Evolutionary conservation across 2,113 vertebrate species (phyloP).

Genomic region (Thermophis baileyi): DNA sequence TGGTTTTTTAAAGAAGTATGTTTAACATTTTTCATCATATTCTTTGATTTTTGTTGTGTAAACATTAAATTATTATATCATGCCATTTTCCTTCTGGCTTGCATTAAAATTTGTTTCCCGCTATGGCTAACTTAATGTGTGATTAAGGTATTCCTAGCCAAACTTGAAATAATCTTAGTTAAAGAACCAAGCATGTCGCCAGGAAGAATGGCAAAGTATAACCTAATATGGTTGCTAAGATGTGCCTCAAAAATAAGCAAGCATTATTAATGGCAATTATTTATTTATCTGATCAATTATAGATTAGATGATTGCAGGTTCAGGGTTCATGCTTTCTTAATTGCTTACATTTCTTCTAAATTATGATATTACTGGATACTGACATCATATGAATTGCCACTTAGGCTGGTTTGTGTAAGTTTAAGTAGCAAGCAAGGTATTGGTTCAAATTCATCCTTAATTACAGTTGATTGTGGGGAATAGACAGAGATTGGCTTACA

Average conservation of each 20-base stretch:
- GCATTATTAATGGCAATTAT: not conserved
- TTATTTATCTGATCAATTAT: not conserved
- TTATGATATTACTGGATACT: not conserved
- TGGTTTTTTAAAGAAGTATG: not conserved
- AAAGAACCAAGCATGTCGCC: fast-evolving
- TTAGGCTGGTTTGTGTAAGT: not conserved
- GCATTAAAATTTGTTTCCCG: not conserved
- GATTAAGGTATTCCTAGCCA: not conserved
- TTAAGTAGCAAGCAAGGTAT: not conserved
- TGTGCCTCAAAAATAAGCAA: not conserved
- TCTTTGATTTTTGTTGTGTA: not conserved
- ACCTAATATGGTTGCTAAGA: constrained; percentile 6
- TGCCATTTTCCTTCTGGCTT: not conserved
- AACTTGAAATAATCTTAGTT: not conserved
- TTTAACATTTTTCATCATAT: not conserved
- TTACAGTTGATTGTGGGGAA: not conserved
- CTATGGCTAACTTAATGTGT: fast-evolving
- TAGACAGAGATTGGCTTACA: too few relatives aligned
- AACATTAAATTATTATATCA: not conserved
- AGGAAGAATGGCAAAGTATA: not conserved
- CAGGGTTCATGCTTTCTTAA: not conserved
- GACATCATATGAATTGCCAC: not conserved
- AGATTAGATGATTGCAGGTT: not conserved
- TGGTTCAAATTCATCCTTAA: not conserved
- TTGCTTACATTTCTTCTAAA: not conserved